Base-by-base conservation (phyloP, 2,888 invertebrate genomes). In the Ormyrus labotus region DNA sequence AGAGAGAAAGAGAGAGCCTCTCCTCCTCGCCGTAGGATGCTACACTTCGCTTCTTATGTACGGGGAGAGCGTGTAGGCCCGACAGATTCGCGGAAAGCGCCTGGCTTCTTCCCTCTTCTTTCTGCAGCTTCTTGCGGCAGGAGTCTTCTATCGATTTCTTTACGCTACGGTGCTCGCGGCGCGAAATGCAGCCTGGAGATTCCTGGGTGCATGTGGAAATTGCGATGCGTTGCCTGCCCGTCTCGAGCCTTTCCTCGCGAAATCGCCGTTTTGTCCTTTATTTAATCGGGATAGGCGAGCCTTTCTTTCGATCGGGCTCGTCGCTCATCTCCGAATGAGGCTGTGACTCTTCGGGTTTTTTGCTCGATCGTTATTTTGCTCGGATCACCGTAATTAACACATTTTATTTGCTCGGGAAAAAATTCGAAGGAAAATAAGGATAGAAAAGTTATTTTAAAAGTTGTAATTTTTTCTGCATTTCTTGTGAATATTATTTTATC, bases 1-100 rank as follows among this genome's bases (percentile, higher is more conserved):
- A 78, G 80, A 87, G 63, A 55, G 64, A 57, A 4, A 87, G 63
- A 55, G 64, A 57, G 34, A 34, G 34, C 34, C 34, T 34, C 34
- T 34, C 34, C 34, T 82, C 85, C 85, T 48, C 48, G 67, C 76
- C 53, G 84, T 84, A 83, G 84, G 85, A 86, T 86, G 86, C 87
- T 88, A 86, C 87, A 87, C 86, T 87, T 87, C 84, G 85, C 85
- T 86, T 85, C 86, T 87, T 85, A 80, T 84, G 9, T 9, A 50
- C 7, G 11, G 78, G 78, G 70, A 77, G 70, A 45, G 47, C 13
- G 34, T 53, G 19, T 50, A 34, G 19, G 58, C 34, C 61, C 57
- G 77, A 53, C 70, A 8, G 76, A 80, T 81, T 73, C 77, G 73
- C 78, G 58, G 80, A 77, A 80, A 72, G 55, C 63, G 45, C 57